A percentile compares a stretch with the other conserved stretches of the same genome.
Conservation (phyloP, 2,888 invertebrate genomes). For the Podabrus alpinus region DNA sequence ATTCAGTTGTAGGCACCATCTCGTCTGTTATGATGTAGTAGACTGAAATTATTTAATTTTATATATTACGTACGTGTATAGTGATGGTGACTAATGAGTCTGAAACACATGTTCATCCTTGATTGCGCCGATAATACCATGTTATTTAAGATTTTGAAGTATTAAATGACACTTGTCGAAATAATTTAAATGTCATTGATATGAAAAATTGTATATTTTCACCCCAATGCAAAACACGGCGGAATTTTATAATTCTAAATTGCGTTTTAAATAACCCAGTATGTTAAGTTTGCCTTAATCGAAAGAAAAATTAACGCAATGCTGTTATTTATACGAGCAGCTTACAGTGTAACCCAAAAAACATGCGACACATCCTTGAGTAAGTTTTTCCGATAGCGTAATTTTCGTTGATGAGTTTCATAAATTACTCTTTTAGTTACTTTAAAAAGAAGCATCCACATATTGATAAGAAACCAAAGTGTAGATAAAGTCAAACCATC, state of each 20-base stretch:
- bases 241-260: neutral
- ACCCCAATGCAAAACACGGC: neutral
- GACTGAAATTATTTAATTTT: too few species aligned
- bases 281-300: neutral
- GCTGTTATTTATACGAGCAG: neutral
- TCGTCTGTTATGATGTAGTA: too few species aligned
- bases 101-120: too few species aligned
- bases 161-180: neutral
- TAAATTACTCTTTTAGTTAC: slow-evolving; percentile 3
- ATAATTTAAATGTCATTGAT: neutral
- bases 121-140: too few species aligned
- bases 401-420: neutral
- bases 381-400: neutral
- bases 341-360: neutral
- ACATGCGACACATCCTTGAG: neutral
- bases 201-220: neutral
- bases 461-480: neutral
- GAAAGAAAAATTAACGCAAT: neutral
- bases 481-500: slow-evolving; percentile 3
- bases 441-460: slow-evolving; percentile 4
- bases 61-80: too few species aligned
- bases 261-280: neutral
- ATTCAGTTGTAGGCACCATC: too few species aligned
- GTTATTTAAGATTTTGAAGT: too few species aligned
- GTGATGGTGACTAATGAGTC: too few species aligned